Base-by-base conservation (phyloP, 1,140 invertebrate species). In the Rhysida immarginata region DNA sequence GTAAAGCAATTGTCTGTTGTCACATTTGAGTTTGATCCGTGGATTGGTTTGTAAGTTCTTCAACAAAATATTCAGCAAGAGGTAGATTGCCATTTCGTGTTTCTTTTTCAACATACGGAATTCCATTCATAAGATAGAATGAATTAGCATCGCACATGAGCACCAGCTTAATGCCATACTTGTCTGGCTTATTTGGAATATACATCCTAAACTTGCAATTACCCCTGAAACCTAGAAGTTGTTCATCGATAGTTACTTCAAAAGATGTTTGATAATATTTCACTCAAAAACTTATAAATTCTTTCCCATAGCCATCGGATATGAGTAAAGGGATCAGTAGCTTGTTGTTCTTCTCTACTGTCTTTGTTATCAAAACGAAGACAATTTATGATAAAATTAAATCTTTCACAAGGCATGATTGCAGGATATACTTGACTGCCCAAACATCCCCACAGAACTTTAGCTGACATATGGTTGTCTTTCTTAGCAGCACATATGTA, bases 301-400 rank as follows among this genome's bases (percentile, higher is more conserved):
- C 42, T 43, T 58, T 26, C n/a, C n/a, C n/a, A n/a, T n/a, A n/a
- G n/a, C n/a, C n/a, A n/a, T n/a, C n/a, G n/a, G n/a, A n/a, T n/a
- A n/a, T n/a, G n/a, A n/a, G n/a, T n/a, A n/a, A n/a, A n/a, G n/a
- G n/a, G n/a, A n/a, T n/a, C n/a, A n/a, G n/a, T n/a, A n/a, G n/a
- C n/a, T n/a, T n/a, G n/a, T n/a, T n/a, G n/a, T n/a, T n/a, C n/a
- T n/a, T n/a, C n/a, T n/a, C n/a, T n/a, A n/a, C n/a, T n/a, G n/a
- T n/a, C n/a, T n/a, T n/a, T n/a, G n/a, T n/a, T n/a, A 41, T 58
- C 45, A 27, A 58, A 58, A 27, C 56, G 18, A 5, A 60, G 20
- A 44, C n/a, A 55, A 1, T 52, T 2, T 16, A 55, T 27, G 2
- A 59, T 16, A 20, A 20, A n/a, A 25, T 45, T 44, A 35, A 59